A percentile compares a stretch with the other conserved stretches of the same genome.
These are phyloP conservation scores for Tenualosa ilisha DNA, from an alignment of 2,797 vertebrate genomes.

Conservation along the genomic window DNA sequence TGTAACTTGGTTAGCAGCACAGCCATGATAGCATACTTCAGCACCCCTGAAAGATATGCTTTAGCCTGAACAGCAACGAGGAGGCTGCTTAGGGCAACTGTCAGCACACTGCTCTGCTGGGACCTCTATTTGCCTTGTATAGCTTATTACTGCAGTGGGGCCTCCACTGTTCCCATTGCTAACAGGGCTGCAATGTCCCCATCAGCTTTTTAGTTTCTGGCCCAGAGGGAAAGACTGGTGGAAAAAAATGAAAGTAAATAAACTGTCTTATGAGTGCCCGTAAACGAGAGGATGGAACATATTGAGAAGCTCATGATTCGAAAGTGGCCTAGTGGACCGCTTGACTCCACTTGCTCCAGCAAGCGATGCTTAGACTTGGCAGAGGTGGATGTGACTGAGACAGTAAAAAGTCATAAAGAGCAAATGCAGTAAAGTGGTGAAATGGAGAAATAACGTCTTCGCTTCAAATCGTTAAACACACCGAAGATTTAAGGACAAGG, in stretches of 20 bases:
- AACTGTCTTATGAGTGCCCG: constrained; percentile 15
- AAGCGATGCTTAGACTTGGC: constrained; percentile 49
- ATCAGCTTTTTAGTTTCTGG: not conserved
- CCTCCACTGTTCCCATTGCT: not conserved
- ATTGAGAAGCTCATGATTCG: constrained; percentile 31
- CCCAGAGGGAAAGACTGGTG: not conserved
- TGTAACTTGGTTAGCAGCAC: not conserved
- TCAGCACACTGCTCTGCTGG: not conserved
- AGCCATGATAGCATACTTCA: not conserved
- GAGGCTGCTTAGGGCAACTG: constrained; percentile 15
- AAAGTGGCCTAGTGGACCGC: constrained; percentile 40
- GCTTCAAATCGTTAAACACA: not conserved
- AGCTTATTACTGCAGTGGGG: not conserved
- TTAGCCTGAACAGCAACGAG: not conserved
- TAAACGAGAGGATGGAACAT: constrained; percentile 12
- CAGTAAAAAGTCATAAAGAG: constrained; percentile 59
- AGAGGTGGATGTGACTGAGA: constrained; percentile 52
- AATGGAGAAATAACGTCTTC: constrained; percentile 53
- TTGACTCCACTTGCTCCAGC: constrained; percentile 48
- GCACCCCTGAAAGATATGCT: not conserved
- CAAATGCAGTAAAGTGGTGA: constrained; percentile 35
- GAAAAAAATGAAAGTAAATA: not conserved
- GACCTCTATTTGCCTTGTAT: not conserved
- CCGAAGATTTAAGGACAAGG: not conserved
- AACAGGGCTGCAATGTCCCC: not conserved